Conservation (phyloP, 2,113 vertebrate genomes). For the Odocoileus virginianus region DNA sequence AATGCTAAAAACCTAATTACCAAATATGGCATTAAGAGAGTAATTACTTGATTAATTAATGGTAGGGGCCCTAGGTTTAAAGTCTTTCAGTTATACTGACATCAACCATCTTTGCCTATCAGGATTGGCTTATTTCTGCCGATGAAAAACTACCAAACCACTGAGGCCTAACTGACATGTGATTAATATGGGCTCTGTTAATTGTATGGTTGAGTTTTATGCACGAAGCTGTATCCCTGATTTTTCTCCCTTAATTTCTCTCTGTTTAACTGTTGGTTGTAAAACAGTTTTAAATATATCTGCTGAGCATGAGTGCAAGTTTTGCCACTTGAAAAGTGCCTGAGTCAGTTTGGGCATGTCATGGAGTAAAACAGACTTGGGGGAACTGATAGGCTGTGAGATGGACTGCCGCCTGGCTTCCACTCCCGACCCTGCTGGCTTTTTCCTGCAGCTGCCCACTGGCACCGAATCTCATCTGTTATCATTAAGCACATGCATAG, state of each 20-base stretch:
- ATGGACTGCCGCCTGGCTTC: background rate
- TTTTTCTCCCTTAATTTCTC: slow-evolving; percentile 49
- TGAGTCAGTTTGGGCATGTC: background rate
- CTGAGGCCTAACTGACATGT: slow-evolving; percentile 44
- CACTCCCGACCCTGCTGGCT: background rate
- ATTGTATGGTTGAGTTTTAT: slow-evolving; percentile 51
- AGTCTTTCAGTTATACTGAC: background rate
- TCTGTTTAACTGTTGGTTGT: slow-evolving; percentile 33
- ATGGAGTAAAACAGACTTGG: background rate
- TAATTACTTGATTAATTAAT: background rate
- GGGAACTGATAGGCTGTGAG: background rate
- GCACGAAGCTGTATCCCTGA: background rate
- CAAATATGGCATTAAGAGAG: background rate
- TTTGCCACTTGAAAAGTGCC: slow-evolving; percentile 30
- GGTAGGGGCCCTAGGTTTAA: background rate
- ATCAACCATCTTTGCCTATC: background rate
- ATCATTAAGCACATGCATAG: background rate
- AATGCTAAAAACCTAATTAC: slow-evolving; percentile 19
- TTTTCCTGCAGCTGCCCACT: background rate
- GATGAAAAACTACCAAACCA: slow-evolving; percentile 26
- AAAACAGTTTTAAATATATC: slow-evolving; percentile 38
- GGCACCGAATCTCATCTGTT: background rate
- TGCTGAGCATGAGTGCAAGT: slow-evolving; percentile 31
- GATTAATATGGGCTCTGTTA: slow-evolving; percentile 24
- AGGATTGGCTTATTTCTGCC: slow-evolving; percentile 24